phyloP scores from a whole-genome alignment of 2,797 vertebrate genomes.

The Okamejei kenojei region DNA sequence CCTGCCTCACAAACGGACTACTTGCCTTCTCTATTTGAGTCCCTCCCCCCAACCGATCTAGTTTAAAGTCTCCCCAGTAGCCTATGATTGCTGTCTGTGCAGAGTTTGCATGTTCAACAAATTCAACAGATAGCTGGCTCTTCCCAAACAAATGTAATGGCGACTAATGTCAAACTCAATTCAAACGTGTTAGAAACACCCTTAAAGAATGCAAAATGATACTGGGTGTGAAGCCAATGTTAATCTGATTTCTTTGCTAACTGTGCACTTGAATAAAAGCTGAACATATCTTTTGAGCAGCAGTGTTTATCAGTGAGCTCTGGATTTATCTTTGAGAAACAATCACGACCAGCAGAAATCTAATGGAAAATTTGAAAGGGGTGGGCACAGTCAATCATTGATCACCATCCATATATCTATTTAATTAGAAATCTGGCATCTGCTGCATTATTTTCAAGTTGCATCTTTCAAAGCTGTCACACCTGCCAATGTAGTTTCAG shows the following conservation, averaged over 20 bases:
- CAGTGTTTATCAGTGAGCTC: neutral
- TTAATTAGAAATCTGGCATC: slow-evolving; percentile 8
- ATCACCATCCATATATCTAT: neutral
- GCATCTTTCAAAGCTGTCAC: neutral
- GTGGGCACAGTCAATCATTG: neutral
- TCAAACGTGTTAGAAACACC: neutral
- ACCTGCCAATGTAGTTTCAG: neutral
- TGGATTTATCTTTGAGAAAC: neutral
- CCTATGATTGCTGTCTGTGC: no score
- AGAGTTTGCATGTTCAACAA: neutral
- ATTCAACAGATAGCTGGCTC: neutral
- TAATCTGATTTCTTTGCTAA: neutral
- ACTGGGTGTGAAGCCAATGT: neutral
- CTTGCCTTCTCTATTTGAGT: no score
- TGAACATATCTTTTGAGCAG: neutral
- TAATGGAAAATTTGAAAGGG: neutral
- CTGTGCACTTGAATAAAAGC: neutral
- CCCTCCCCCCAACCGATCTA: no score
- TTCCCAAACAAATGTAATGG: neutral
- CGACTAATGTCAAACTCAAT: neutral
- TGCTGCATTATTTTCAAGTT: neutral
- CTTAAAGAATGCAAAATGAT: neutral
- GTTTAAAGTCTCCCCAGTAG: no score
- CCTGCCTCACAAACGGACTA: no score
- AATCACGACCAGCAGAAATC: neutral